phyloP scores from a whole-genome alignment of 2,797 vertebrate genomes.

The Cheirogaleus major region DNA sequence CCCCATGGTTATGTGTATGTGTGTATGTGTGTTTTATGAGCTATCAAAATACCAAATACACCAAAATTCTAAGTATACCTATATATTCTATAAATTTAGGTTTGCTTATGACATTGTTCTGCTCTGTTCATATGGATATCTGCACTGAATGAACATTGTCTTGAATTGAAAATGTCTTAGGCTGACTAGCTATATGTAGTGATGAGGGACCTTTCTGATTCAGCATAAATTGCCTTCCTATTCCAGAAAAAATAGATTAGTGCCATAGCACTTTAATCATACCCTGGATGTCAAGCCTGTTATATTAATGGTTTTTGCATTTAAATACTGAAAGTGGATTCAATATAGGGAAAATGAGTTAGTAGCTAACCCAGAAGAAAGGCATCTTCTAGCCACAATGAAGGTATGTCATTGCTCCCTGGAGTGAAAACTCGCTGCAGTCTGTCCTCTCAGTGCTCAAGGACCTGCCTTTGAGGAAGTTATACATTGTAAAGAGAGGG shows the following conservation, averaged over 20 bases:
- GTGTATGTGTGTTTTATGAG: not conserved
- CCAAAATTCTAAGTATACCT: not conserved
- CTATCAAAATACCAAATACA: not conserved
- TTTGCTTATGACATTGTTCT: not conserved
- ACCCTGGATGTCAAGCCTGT: not conserved
- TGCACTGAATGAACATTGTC: not conserved
- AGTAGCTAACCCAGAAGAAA: slow-evolving; percentile 43
- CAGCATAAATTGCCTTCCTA: slow-evolving; percentile 53
- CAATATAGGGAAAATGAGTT: slow-evolving; percentile 13
- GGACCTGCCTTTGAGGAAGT: slow-evolving; percentile 25
- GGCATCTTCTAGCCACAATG: not conserved
- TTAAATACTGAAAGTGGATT: slow-evolving; percentile 42
- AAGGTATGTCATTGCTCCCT: not conserved
- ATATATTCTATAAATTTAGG: not conserved
- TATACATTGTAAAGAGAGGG: not conserved
- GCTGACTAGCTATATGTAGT: not conserved
- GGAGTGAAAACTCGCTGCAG: not conserved
- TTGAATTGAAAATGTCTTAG: not conserved
- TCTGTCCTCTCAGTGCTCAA: not conserved
- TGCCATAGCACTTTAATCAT: slow-evolving; percentile 45
- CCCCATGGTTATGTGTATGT: not conserved
- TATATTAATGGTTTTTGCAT: slow-evolving; percentile 53
- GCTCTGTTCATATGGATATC: not conserved
- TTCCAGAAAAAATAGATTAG: slow-evolving; percentile 32
- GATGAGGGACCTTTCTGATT: slow-evolving; percentile 19